Base-by-base conservation (phyloP, 1,140 invertebrate genomes). In the Ceratina japonica region DNA sequence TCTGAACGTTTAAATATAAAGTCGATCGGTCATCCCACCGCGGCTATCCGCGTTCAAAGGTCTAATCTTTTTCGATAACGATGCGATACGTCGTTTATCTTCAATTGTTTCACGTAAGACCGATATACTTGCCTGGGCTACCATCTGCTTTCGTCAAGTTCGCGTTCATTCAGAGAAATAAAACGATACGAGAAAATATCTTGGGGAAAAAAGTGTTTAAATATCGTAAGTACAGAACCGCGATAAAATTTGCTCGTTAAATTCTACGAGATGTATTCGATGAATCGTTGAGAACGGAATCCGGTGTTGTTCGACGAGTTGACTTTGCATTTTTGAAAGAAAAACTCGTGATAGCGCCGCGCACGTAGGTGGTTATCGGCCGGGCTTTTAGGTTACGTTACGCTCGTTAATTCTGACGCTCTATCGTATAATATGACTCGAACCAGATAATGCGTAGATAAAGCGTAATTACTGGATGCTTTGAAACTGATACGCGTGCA, bases 381-480 rank as follows among this genome's bases (percentile, higher is more conserved):
- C 12, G 20, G 24, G 37, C 4, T 44, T 52, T 54, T 63, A 78
- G 75, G 75, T 78, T 72, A 78, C 37, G 31, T 72, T 44, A 54
- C 20, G 16, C 1, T 20, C 2, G 10, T 10, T 22, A n/a, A 0
- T 20, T 24, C 2, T 4, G 22, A 15, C 13, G 18, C 16, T 18
- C 12, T 27, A 2, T 77, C 15, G 15, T 24, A 24, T 15, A 49
- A 37, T 49, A 10, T 18, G 22, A 15, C 13, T 51, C 0, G 13
- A 22, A 15, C 2, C 15, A 8, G n/a, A 52, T 22, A 31, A 54
- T 20, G 37, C 20, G 1, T 13, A 0, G 4, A 63, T 20, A 71
- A 3, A 24, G 22, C 1, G 2, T 3, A 24, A 52, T 22, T 54
- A 5, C 3, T n/a, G 20, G 12, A 0, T 62, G 15, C 8, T 18